These are phyloP conservation scores for Timema podura DNA, from an alignment of 2,888 invertebrate species.

Conservation along the genomic window DNA sequence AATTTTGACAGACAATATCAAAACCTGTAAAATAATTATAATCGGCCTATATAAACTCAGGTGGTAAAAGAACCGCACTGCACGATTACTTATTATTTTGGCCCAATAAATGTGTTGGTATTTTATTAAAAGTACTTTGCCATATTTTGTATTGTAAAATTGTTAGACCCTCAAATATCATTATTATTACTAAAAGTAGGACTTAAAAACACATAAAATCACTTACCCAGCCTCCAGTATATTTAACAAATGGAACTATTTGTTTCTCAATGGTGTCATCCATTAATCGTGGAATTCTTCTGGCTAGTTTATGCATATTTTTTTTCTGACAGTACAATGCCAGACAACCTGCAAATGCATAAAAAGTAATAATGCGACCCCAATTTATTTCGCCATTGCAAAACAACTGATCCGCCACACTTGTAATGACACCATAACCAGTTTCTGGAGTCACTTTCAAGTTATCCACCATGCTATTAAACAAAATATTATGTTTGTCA, in stretches of 20 bases:
- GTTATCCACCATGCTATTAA: conserved; percentile 48
- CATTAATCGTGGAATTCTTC: conserved; percentile 44
- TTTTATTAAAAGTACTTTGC: no score
- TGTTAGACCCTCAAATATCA: no score
- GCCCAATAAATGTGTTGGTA: no score
- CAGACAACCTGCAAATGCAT: conserved; percentile 47
- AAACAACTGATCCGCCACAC: conserved; percentile 49
- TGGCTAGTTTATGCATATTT: conserved; percentile 42
- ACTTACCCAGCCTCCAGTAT: conserved; percentile 49
- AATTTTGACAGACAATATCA: no score
- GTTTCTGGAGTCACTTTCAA: conserved; percentile 44
- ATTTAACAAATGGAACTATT: conserved; percentile 45
- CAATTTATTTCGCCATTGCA: conserved; percentile 45
- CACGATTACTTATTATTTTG: no score
- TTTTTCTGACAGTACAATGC: conserved; percentile 44
- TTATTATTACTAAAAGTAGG: no score
- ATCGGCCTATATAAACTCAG: no score
- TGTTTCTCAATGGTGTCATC: conserved; percentile 45
- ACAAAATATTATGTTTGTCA: conserved; percentile 47
- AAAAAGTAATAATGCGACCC: conserved; percentile 46
- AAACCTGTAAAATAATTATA: no score
- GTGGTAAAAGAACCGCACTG: no score
- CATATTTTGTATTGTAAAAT: no score
- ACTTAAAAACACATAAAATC: neutral
- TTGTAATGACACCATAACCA: conserved; percentile 20